Base-by-base conservation (phyloP, 2,888 invertebrate genomes). In the Serripes groenlandicus region DNA sequence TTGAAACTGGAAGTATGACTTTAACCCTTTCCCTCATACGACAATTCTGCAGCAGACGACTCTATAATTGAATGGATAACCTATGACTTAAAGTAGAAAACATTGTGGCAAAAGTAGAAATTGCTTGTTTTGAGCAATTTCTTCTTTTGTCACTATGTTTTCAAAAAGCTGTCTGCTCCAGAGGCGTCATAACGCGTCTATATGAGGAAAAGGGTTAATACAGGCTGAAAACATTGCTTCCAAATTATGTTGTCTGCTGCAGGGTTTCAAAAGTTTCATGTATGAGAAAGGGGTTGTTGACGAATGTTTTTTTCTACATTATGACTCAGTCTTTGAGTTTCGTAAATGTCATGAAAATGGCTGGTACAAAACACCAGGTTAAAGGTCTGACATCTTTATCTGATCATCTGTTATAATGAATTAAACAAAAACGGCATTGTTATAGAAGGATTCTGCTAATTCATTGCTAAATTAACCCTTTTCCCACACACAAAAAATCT, bases 381-480 rank as follows among this genome's bases (percentile, higher is more conserved):
- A 15, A 49, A 49, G 21, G 49, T 15, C 28, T 62, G 62, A 62
- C 62, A 62, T 62, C 21, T 62, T 62, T 62, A 62, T 62, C 62
- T 32, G 21, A 15, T 32, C 32, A 62, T 62, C 62, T 62, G 30
- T 34, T 62, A 34, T 34, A 62, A 34, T 62, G n/a, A 21, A 34
- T 62, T 62, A 62, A 62, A 32, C 32, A 30, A 62, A n/a, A 32
- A 32, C 18, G 32, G 1, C 9, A 26, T 62, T 62, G 62, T 62
- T 62, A 7, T 18, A n/a, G 18, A 62, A n/a, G n/a, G n/a, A n/a
- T n/a, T n/a, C n/a, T n/a, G n/a, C n/a, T n/a, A n/a, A n/a, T n/a
- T n/a, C n/a, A n/a, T n/a, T n/a, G n/a, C n/a, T n/a, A n/a, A n/a
- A n/a, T n/a, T n/a, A n/a, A n/a, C n/a, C n/a, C n/a, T n/a, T n/a